Evolutionary conservation across 2,113 vertebrate genomes (phyloP), one percentile per base, ranked within the genome.

Genomic region (Gasterosteus nipponicus): DNA sequence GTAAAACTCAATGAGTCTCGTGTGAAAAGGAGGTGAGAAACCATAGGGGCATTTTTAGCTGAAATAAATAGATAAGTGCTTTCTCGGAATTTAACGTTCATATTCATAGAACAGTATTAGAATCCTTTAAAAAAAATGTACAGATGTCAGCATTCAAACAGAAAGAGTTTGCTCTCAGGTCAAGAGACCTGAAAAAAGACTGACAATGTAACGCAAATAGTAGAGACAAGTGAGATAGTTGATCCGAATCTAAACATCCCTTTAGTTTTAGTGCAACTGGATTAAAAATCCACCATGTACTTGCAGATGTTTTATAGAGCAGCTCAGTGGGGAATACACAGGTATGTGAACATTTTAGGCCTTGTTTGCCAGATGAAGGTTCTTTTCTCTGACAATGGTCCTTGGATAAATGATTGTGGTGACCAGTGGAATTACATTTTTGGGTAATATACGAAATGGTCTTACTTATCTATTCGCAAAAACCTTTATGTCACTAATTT

Each of bases 51-150:
- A 51, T 19, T n/a, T 56, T 22, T 29, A 7, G 1, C 29, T 26
- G 1, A 5, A 5, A 11, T 78, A 38, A 53, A 49, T 0, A 58
- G 51, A 56, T 79, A 66, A 47, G 0, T 2, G 1, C 3, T 72
- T 91, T 89, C 68, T 82, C 29, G 68, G 72, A 89, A 88, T 11
- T 67, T 2, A 56, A 46, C 35, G 12, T 3, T 26, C 22, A 10
- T 46, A 7, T 58, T 46, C 4, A 15, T n/a, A 10, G 0, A 9
- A 60, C 54, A 12, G 12, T 11, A 26, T 6, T 16, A 10, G 19
- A 11, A 31, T 18, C 10, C 10, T n/a, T 54, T 14, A 33, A 42
- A n/a, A 10, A 57, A 10, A 16, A 26, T 26, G 7, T 38, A 19
- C 51, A 64, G 47, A 7, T 5, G 18, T 15, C 10, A 46, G 18